Base-by-base conservation (phyloP, 2,797 vertebrate species). In the Meriones psammophilus region DNA sequence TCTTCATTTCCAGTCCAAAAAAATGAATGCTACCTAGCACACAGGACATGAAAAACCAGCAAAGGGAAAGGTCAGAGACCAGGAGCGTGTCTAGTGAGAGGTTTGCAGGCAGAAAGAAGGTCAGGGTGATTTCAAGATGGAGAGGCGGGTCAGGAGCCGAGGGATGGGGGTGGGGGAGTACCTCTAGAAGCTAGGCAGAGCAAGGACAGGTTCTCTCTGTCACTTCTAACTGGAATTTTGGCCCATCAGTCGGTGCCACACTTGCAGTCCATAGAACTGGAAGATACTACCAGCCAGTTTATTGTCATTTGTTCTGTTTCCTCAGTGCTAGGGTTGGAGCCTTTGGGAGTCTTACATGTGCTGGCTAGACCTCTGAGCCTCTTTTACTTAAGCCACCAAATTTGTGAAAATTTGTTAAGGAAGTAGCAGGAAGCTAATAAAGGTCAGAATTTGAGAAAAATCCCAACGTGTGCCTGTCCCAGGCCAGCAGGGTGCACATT, bases 381-480 rank as follows among this genome's bases (percentile, higher is more conserved):
- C 58, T 76, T 58, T 68, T 13, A 4, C 33, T 56, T 39, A 86
- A 92, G 50, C 79, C 77, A n/a, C 22, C 30, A 74, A 8, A 36
- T 89, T 33, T 86, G 26, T 78, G 24, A 39, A 73, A 9, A 36
- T 89, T n/a, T 92, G 39, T 84, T 66, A 91, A 1, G 4, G 33
- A 56, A 85, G 62, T 33, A 85, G 46, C 5, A 88, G 73, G 92
- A 94, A 90, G 80, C 42, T 26, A 88, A 85, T 14, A 78, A 54
- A 71, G 22, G 69, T 74, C 64, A 93, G 58, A 83, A 87, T 87
- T 28, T 83, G 76, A 79, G 64, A 79, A 68, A 94, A 78, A n/a
- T 50, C 64, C 56, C 62, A 78, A 89, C 54, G 30, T 54, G 64
- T 24, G 83, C 69, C 42, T 42, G 42, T 56, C 42, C 78, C 33